Base-by-base conservation (phyloP, 2,113 vertebrate genomes). In the Apodemus sylvaticus region DNA sequence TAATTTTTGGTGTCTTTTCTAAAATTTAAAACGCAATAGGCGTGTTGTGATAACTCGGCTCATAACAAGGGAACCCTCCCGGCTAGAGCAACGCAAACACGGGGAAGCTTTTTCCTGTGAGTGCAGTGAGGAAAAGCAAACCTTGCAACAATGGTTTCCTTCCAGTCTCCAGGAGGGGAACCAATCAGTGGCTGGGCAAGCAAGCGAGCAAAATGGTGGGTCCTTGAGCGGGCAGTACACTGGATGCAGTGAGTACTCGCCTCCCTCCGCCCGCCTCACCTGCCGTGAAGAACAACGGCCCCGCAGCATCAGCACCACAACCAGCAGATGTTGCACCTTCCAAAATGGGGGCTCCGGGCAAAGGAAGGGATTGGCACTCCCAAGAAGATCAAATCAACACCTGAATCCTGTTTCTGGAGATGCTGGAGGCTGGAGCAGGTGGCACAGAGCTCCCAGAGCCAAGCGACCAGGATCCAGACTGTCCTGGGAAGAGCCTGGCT, bases 1-100 rank as follows among this genome's bases (percentile, higher is more conserved):
- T 86, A n/a, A 79, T 82, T 86, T 88, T 64, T 39, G 71, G 77
- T 34, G 60, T 93, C 95, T 94, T 97, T 94, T 93, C 92, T 96
- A 64, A 97, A 85, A 83, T 88, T 95, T 89, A 78, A 95, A 90
- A 90, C 2, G 1, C 64, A 89, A 93, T 22, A 60, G 96, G 90
- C 36, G 2, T 94, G 64, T 97, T 96, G 90, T 96, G 96, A 96
- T 94, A 91, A 89, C 90, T 97, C 78, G 71, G 94, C 92, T 96
- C 88, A 66, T 90, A 90, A 95, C 55, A 90, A 93, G 90, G 70
- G 91, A 90, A 92, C 42, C 1, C 7, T 42, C 10, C 36, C 60
- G 17, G 51, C 12, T 93, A 86, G 93, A 66, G 81, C 79, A 91
- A 42, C 86, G 78, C 93, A 94, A 96, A 96, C 73, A 79, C 42